A percentile compares a stretch with the other conserved stretches of the same genome.
Conservation (phyloP, 1,140 invertebrate species). For the Cyclargus thomasi region DNA sequence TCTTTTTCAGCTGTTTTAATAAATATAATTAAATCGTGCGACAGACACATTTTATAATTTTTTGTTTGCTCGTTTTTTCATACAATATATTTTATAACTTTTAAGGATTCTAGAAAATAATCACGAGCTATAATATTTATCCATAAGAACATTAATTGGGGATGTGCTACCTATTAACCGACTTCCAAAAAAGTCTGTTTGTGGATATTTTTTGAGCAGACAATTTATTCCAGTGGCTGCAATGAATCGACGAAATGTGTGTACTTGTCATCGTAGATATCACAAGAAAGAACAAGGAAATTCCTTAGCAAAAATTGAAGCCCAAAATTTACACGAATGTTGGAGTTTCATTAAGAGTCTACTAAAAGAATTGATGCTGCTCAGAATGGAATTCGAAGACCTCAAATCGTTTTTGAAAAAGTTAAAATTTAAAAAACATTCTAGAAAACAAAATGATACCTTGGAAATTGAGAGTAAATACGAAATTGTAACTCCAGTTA, state of each 20-base stretch:
- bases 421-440: neutral
- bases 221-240: neutral
- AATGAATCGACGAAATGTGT: neutral
- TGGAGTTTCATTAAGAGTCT: slow-evolving; percentile 2
- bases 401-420: slow-evolving; percentile 1
- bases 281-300: neutral
- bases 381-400: neutral
- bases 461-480: neutral
- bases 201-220: neutral
- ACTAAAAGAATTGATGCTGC: neutral
- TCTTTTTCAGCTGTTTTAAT: neutral
- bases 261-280: neutral
- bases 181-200: neutral
- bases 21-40: too few relatives aligned
- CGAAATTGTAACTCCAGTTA: neutral
- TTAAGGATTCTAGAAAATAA: too few relatives aligned
- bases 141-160: too few relatives aligned
- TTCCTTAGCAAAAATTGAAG: neutral
- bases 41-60: too few relatives aligned
- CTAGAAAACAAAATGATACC: neutral
- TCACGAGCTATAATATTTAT: too few relatives aligned
- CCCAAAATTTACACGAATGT: neutral
- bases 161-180: too few relatives aligned
- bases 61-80: too few relatives aligned
- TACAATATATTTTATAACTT: too few relatives aligned